Evolutionary conservation across 2,113 vertebrate genomes (phyloP), one percentile per base, ranked within the genome.

Genomic region (Ophthalmolycus amberensis): DNA sequence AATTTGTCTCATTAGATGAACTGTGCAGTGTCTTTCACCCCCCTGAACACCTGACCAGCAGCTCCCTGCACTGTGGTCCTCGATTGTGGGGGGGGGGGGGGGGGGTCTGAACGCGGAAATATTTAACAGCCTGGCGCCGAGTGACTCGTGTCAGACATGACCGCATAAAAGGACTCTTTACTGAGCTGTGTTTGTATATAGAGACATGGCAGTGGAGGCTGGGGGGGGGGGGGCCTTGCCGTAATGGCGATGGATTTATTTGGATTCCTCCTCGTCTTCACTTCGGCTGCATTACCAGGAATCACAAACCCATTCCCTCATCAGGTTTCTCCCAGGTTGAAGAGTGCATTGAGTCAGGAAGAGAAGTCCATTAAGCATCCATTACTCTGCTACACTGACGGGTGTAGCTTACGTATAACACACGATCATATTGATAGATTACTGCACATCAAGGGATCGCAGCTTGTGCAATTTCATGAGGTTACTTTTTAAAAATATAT

Each of bases 41-140:
- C 71, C n/a, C 34, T 65, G 56, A 71, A 14, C 40, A 72, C 32
- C 73, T 60, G 76, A 66, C 74, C 66, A 52, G n/a, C 52, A 29
- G 59, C 78, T 76, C 83, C 48, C 18, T 34, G 52, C 52, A 59
- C 69, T 7, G 70, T 37, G n/a, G 67, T 64, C 70, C 73, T 82
- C 63, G 7, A 59, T 42, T 82, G 82, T 80, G 65, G 25, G n/a
- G n/a, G n/a, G n/a, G n/a, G n/a, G 29, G 32, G 32, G 32, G 32
- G 32, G 32, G 32, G 3, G 66, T 32, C 32, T 32, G 88, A 3
- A 29, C 3, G 29, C 29, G 29, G 79, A 89, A 88, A 89, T 85
- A 87, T 89, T 87, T 58, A 91, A 85, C 80, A 92, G 85, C 77
- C 29, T 73, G 66, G 75, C n/a, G 34, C 79, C 70, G 54, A 77